These are phyloP conservation scores for Seladonia tumulorum DNA, from an alignment of 2,888 invertebrate genomes.

Conservation along the genomic window DNA sequence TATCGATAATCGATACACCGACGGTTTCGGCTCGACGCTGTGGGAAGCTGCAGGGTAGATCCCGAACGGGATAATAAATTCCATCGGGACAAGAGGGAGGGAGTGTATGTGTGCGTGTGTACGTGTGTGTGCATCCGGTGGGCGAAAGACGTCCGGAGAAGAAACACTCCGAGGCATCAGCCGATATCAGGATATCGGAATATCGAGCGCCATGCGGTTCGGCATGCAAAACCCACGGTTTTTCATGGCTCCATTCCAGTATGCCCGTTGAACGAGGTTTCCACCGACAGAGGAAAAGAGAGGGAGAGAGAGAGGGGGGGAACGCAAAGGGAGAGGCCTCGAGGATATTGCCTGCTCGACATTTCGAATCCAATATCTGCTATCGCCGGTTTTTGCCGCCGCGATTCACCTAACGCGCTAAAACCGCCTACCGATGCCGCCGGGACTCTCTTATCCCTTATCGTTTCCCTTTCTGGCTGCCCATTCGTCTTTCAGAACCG, in stretches of 20 bases:
- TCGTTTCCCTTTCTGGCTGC: not conserved
- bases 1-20: not conserved
- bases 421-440: not conserved
- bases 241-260: constrained; percentile 67
- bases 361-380: constrained; percentile 70
- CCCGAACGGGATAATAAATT: constrained; percentile 67
- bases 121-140: constrained; percentile 25
- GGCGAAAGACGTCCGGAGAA: constrained; percentile 61
- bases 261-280: constrained; percentile 54
- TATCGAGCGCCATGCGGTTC: constrained; percentile 67
- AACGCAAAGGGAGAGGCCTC: constrained; percentile 55
- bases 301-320: not conserved
- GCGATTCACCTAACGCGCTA: constrained; percentile 30
- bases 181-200: constrained; percentile 73
- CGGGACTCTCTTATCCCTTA: not conserved
- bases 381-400: constrained; percentile 35
- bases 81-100: constrained; percentile 41
- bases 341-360: constrained; percentile 65
- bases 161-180: constrained; percentile 61
- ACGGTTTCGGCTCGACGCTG: not conserved
- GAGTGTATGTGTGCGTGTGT: not conserved
- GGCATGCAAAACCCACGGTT: constrained; percentile 65
- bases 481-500: not conserved
- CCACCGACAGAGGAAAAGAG: not conserved
- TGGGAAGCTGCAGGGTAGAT: constrained; percentile 22